Percentiles rank a stretch among this genome's conserved stretches.
Conservation (phyloP, 2,113 vertebrate genomes). For the Salminus brasiliensis region DNA sequence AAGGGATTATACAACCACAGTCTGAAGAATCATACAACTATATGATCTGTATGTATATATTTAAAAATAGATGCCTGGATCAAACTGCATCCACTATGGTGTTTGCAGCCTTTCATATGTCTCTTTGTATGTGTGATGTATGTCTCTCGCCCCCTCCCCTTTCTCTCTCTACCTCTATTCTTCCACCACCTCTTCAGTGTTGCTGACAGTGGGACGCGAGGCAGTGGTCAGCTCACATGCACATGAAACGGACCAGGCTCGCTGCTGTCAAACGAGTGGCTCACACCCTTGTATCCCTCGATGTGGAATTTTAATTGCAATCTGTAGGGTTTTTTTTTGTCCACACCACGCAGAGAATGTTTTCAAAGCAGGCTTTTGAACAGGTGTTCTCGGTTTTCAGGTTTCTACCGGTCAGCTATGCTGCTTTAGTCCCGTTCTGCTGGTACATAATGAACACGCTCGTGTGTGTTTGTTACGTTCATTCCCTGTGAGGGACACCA, state of each 20-base stretch:
- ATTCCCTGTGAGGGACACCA: constrained; percentile 10
- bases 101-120: background rate
- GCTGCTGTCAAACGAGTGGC: constrained; percentile 49
- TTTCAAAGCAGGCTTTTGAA: constrained; percentile 41
- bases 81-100: constrained; percentile 22
- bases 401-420: constrained; percentile 66
- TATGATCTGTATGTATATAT: constrained; percentile 28
- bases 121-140: constrained; percentile 17
- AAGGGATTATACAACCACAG: background rate
- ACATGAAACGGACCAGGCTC: constrained; percentile 26
- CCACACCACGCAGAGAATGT: background rate
- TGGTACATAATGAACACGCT: constrained; percentile 18
- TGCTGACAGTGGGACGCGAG: constrained; percentile 26
- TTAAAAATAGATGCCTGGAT: constrained; percentile 51
- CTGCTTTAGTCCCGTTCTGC: constrained; percentile 14
- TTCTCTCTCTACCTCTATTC: constrained; percentile 14
- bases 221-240: constrained; percentile 1
- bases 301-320: constrained; percentile 80
- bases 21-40: background rate
- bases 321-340: constrained; percentile 44
- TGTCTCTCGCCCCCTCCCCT: constrained; percentile 20
- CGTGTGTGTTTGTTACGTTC: constrained; percentile 12
- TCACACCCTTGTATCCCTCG: constrained; percentile 76
- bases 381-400: constrained; percentile 68
- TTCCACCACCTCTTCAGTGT: constrained; percentile 24